Base-by-base conservation (phyloP, 1,140 invertebrate species). In the Drosophila bocqueti region DNA sequence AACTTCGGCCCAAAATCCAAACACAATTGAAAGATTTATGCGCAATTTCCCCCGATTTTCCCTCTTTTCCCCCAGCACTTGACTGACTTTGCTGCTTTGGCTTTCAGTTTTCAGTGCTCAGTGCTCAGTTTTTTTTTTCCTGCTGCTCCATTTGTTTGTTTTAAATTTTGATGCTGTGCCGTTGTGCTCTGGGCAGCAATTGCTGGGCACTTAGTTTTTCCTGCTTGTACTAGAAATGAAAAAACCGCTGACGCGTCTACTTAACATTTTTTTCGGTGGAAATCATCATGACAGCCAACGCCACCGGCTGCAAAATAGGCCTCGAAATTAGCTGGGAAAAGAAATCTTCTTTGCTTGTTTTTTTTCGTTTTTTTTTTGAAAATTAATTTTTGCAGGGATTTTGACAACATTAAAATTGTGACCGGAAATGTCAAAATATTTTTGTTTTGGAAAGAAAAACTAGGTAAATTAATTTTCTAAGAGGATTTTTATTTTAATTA, bases 1-100 rank as follows among this genome's bases (percentile, higher is more conserved):
- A 87, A 81, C 84, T 89, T 73, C 67, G 49, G 71, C 60, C 81
- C 64, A 78, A 81, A 84, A 86, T 87, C 76, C 76, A 89, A 87
- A 87, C 84, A 87, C 81, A 84, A 90, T 81, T 89, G 84, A 89
- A 79, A 90, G 84, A 89, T 89, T 89, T 89, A 89, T 89, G 85
- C 81, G 67, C 78, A 79, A 89, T 81, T 89, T 78, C 26, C 57
- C 60, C 55, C 31, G 63, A 57, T 26, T 15, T 63, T 24, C 59
- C 47, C 58, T 8, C 54, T 46, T 58, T 50, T 34, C 59, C 54
- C 59, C 16, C 66, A 55, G 81, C 68, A 86, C 76, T 87, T 83
- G 83, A 80, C 72, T 87, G 79, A 73, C 84, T 89, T 87, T 89
- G 83, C 66, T 74, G 40, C 66, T 72, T 66, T 65, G 52, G 34